Evolutionary conservation across 2,113 vertebrate genomes (phyloP), one percentile per base, ranked within the genome.

Genomic region (Parotia lawesii): DNA sequence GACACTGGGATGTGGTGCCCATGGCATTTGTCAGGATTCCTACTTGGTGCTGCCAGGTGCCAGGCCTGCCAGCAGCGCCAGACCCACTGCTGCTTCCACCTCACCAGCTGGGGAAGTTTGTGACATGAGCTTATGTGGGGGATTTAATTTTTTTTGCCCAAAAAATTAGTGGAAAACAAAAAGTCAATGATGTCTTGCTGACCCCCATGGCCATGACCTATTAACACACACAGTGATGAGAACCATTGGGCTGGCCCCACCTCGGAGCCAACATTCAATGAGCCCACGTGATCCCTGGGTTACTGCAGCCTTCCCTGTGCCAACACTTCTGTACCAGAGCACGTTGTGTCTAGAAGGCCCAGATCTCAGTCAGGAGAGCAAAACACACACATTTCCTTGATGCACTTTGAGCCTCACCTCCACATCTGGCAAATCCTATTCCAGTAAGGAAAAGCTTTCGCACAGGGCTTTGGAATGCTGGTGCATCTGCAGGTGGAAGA

Each of bases 391-490:
- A 14, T 25, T 76, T 47, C 48, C 73, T 61, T 28, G 19, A 42
- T 5, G 35, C 16, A 37, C 25, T 33, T 44, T 13, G 21, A 70
- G 28, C 27, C 53, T 38, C 72, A 45, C 40, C 35, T 58, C 20
- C 47, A 24, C 1, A 4, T 23, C 28, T 48, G 20, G 6, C n/a
- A 87, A 66, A 51, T 28, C 14, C 27, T 27, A 3, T 31, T 64
- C 24, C n/a, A 33, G 11, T 21, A 57, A 28, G 75, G n/a, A 61
- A 37, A 51, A 38, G 25, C 15, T 77, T 50, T 54, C 65, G 31
- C 31, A 12, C 5, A 1, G 11, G 1, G 6, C 54, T 54, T 16
- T 45, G 45, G 58, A 72, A 35, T 0, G 2, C 35, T 2, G 2
- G 37, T 12, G 12, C 28, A 23, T 11, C 22, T 11, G 1, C 1